Conservation (phyloP, 2,888 invertebrate species). For the Junonia oenone region DNA sequence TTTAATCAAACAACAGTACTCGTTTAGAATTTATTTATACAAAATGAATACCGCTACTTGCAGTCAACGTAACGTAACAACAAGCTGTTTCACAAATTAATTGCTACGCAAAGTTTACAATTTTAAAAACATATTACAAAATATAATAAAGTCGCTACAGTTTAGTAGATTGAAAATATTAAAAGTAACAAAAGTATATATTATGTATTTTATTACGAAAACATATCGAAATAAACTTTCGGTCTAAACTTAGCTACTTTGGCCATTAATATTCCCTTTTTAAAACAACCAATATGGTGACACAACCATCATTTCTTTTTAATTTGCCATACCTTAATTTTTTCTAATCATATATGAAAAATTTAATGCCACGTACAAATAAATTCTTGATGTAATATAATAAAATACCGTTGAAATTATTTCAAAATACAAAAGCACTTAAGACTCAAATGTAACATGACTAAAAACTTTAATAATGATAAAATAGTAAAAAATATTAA, state of each 20-base stretch:
- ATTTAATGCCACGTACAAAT: neutral
- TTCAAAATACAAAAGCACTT: neutral
- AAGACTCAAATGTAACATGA: neutral
- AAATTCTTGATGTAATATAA: neutral
- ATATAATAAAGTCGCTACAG: slow-evolving; percentile 20
- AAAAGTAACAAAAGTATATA: slow-evolving; percentile 9
- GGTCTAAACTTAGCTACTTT: slow-evolving; percentile 14
- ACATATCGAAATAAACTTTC: slow-evolving; percentile 13
- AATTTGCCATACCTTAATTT: neutral
- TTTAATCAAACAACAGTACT: slow-evolving; percentile 35
- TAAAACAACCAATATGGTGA: slow-evolving; percentile 5
- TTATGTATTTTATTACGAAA: slow-evolving; percentile 13
- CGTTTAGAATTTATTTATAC: slow-evolving; percentile 69
- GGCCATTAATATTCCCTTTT: neutral
- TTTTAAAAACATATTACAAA: slow-evolving; percentile 32
- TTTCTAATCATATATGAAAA: neutral
- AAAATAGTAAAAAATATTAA: slow-evolving; percentile 7
- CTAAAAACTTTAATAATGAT: slow-evolving; percentile 1
- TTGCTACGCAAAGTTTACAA: slow-evolving; percentile 54
- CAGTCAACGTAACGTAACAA: slow-evolving; percentile 56
- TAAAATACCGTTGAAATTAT: neutral
- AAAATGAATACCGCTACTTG: slow-evolving; percentile 63
- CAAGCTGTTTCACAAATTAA: slow-evolving; percentile 46
- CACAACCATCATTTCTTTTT: slow-evolving; percentile 26
- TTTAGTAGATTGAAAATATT: slow-evolving; percentile 22